Evolutionary conservation across 1,140 invertebrate species (phyloP), one percentile per base, ranked within the genome.

Genomic region (Riptortus pedestris): DNA sequence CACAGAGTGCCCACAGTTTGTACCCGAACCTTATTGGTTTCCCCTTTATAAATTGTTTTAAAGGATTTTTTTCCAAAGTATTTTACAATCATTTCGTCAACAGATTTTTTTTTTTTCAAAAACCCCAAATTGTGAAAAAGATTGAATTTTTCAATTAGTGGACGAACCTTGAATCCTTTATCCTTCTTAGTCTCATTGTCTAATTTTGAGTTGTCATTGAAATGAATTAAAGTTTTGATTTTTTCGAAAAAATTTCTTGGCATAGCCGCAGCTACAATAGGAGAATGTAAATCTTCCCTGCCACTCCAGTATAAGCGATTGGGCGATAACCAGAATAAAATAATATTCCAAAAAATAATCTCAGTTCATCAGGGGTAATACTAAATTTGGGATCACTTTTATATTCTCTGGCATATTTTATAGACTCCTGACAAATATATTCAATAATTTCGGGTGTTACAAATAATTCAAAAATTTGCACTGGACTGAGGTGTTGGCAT

Each of bases 31-130:
- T 51, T n/a, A 11, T 51, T 11, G 18, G 18, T 51, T 51, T 7
- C n/a, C n/a, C n/a, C n/a, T n/a, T n/a, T n/a, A n/a, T n/a, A n/a
- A n/a, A n/a, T n/a, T n/a, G n/a, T n/a, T 22, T 11, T 51, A 7
- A 18, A 51, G 18, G 48, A 7, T 7, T 51, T 14, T n/a, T 51
- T 14, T 7, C 48, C 48, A 18, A n/a, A 51, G 48, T 51, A 51
- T 22, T 51, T 14, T 51, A 51, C 48, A n/a, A 51, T 51, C 7
- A 51, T 11, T 51, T 51, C 48, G 20, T 51, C 48, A 5, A 51
- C 18, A 51, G 48, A 14, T 51, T 11, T 7, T 14, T 51, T 14
- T 51, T 51, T 22, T 51, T 51, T 22, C 14, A 51, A 22, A 51
- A n/a, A n/a, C n/a, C n/a, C n/a, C n/a, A n/a, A n/a, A n/a, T n/a